Percentiles rank a stretch among this genome's conserved stretches.
These are phyloP conservation scores for Phoebastria nigripes DNA, from an alignment of 2,797 vertebrate genomes.

Conservation along the genomic window DNA sequence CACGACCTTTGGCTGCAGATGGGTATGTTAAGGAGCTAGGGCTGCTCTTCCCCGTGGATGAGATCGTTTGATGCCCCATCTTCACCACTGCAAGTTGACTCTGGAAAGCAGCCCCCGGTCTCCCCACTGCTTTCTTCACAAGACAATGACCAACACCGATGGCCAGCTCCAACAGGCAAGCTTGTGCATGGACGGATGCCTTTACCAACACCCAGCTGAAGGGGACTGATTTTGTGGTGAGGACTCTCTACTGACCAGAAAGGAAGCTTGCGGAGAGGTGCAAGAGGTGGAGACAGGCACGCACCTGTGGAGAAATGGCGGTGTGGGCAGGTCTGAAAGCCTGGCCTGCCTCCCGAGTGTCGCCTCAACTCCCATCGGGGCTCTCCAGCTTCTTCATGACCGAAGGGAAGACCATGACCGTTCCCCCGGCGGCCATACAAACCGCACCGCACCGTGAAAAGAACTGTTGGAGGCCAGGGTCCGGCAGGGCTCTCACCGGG, in stretches of 20 bases:
- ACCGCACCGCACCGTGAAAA: background rate
- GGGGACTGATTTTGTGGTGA: accelerated
- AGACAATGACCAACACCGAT: accelerated
- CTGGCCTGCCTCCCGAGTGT: background rate
- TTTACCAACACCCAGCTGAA: background rate
- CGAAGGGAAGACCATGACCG: accelerated
- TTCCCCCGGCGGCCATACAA: background rate
- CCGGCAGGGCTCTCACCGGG: background rate
- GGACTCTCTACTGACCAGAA: background rate
- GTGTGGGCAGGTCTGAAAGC: background rate
- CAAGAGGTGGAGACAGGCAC: background rate
- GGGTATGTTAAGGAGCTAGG: background rate
- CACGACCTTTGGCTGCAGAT: accelerated
- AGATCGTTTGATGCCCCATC: accelerated
- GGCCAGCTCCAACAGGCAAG: accelerated
- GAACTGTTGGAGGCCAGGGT: accelerated
- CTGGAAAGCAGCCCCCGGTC: too few relatives aligned
- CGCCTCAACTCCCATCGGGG: accelerated
- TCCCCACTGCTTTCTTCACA: accelerated
- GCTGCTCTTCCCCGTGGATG: background rate
- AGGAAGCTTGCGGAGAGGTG: background rate
- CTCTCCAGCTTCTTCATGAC: background rate
- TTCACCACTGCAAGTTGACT: background rate
- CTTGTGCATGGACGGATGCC: background rate
- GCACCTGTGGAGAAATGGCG: background rate